Percentiles rank a stretch among this genome's conserved stretches.
Evolutionary conservation across 2,113 vertebrate species (phyloP).

Genomic region (Triplophysa siluroides): DNA sequence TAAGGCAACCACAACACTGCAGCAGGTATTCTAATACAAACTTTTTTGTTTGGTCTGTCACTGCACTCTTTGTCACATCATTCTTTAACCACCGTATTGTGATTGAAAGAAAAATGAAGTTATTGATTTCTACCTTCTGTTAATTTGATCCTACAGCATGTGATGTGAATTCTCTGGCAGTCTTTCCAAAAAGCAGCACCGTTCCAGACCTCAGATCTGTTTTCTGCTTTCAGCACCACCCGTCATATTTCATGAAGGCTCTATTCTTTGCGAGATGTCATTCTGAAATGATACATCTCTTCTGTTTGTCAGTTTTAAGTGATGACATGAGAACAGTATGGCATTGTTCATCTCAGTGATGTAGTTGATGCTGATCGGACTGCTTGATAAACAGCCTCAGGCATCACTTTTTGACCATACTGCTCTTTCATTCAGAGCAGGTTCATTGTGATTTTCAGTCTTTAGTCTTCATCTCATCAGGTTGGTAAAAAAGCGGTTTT

Average conservation of each 20-base stretch:
- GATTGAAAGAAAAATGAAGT: background rate
- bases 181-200: slow-evolving; percentile 13
- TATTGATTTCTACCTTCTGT: background rate
- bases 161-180: background rate
- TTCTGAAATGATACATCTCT: background rate
- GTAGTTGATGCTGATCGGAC: background rate
- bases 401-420: background rate
- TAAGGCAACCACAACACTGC: background rate
- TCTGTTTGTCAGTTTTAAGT: background rate
- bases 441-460: background rate
- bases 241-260: slow-evolving; percentile 26
- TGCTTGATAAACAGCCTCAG: background rate
- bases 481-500: background rate
- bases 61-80: background rate
- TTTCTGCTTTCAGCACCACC: background rate
- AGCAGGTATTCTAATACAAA: too few species aligned
- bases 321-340: slow-evolving; percentile 2
- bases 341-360: slow-evolving; percentile 1
- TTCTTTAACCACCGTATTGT: background rate
- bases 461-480: background rate
- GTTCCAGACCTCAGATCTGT: slow-evolving; percentile 15
- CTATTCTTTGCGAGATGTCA: background rate
- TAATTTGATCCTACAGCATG: background rate
- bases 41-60: background rate
- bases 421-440: background rate